A percentile compares a stretch with the other conserved stretches of the same genome.
phyloP scores from a whole-genome alignment of 92 coral and sea anemone genomes.

The Umimayanthus kanabou region DNA sequence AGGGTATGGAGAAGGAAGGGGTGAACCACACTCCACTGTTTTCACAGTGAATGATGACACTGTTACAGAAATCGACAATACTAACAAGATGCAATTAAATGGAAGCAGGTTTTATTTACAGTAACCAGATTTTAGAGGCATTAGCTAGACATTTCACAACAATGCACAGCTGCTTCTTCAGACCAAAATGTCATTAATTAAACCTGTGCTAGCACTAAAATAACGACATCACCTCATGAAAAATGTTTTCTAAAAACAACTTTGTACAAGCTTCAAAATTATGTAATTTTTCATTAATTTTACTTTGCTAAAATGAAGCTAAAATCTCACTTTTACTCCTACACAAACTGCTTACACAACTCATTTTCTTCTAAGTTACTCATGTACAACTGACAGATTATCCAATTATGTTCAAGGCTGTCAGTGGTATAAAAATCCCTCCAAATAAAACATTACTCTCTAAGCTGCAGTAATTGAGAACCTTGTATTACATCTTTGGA shows the following conservation, averaged over 20 bases:
- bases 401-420: not conserved
- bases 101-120: not conserved
- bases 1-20: no score
- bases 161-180: not conserved
- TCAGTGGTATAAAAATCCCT: not conserved
- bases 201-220: no score
- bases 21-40: no score
- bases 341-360: not conserved
- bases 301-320: slow-evolving; percentile 37
- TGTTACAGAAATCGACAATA: not conserved
- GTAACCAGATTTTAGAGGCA: not conserved
- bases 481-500: not conserved
- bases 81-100: not conserved
- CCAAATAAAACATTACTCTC: not conserved
- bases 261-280: slow-evolving; percentile 9
- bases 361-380: no score
- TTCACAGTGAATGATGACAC: not conserved
- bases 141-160: not conserved
- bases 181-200: not conserved
- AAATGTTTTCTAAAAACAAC: not conserved
- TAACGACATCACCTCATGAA: not conserved
- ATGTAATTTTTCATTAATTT: not conserved
- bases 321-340: slow-evolving; percentile 33
- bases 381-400: no score
- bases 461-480: not conserved